Evolutionary conservation across 1,140 invertebrate species (phyloP), one percentile per base, ranked within the genome.

Genomic region (Apis cerana): DNA sequence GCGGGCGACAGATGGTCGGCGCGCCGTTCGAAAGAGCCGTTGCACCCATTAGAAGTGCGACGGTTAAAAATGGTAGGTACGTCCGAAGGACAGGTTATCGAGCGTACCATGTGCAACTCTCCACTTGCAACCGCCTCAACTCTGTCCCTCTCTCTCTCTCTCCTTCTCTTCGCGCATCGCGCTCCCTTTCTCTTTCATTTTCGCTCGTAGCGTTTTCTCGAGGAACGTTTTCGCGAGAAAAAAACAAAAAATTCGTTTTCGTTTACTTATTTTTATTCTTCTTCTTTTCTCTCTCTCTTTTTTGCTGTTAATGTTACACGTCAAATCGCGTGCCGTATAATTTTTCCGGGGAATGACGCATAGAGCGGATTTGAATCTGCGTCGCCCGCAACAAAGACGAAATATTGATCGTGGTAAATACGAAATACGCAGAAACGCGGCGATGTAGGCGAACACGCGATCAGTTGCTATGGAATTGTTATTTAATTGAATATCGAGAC

Each of bases 21-120:
- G 93, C 85, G 83, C 86, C 89, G 82, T 75, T 76, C 88, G 84
- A 90, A 90, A 92, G 93, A 93, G 91, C 94, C 93, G 94, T 94
- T 94, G 93, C 93, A 93, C 92, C 91, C 93, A 94, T 94, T 94
- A 93, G 92, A 93, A 90, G 84, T 84, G 84, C 85, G 90, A 89
- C 93, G 92, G 93, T 93, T 93, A 89, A 91, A 91, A 90, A 92
- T 89, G 89, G 87, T 89, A 92, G 88, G 87, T 88, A 91, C 81
- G 72, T 85, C 62, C 88, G 86, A 89, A 91, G 83, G 88, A 92
- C 93, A 94, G 93, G 93, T 94, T 93, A 91, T 91, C 91, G 88
- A 86, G 83, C 85, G 84, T 79, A 75, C 84, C 80, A 82, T 82
- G 80, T 82, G 80, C 80, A 64, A 43, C 74, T 80, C 54, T 76